Percentiles rank a stretch among this genome's conserved stretches.
These are phyloP conservation scores for Drosophila multiciliata DNA, from an alignment of 2,888 invertebrate genomes.

Conservation along the genomic window DNA sequence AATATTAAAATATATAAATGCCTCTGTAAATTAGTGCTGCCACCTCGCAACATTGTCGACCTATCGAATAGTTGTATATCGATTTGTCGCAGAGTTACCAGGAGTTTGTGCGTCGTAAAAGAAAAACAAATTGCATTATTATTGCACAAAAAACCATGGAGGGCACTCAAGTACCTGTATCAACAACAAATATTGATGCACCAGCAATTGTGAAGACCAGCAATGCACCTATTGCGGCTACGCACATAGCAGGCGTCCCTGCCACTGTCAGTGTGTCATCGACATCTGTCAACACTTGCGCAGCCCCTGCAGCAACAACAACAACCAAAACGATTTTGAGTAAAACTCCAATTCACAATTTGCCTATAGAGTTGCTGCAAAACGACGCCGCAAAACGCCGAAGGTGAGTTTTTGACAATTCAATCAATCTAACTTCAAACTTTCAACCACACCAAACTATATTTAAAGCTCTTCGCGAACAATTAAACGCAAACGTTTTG, in stretches of 20 bases:
- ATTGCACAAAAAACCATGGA: slow-evolving; percentile 43
- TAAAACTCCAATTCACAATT: slow-evolving; percentile 58
- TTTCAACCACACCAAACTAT: background rate
- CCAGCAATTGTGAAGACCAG: slow-evolving; percentile 9
- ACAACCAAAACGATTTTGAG: slow-evolving; percentile 34
- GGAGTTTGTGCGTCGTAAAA: slow-evolving; percentile 42
- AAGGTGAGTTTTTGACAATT: slow-evolving; percentile 72
- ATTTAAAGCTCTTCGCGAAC: slow-evolving; percentile 93
- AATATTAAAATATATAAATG: background rate
- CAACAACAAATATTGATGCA: slow-evolving; percentile 23
- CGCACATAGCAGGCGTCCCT: slow-evolving; percentile 49
- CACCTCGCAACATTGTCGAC: background rate
- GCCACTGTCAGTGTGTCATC: slow-evolving; percentile 58
- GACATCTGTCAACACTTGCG: slow-evolving; percentile 57
- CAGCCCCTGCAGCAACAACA: slow-evolving; percentile 46
- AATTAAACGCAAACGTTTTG: slow-evolving; percentile 97
- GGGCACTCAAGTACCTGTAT: slow-evolving; percentile 32
- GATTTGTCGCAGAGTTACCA: slow-evolving; percentile 45
- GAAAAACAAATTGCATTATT: slow-evolving; percentile 32
- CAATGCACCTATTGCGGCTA: slow-evolving; percentile 23
- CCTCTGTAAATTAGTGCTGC: slow-evolving; percentile 22
- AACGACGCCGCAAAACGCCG: slow-evolving; percentile 83
- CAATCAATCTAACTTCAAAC: slow-evolving; percentile 10
- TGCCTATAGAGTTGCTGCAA: slow-evolving; percentile 81
- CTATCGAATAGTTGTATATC: slow-evolving; percentile 43